These are phyloP conservation scores for Leucophenga maculata DNA, from an alignment of 2,888 invertebrate species.

Conservation along the genomic window DNA sequence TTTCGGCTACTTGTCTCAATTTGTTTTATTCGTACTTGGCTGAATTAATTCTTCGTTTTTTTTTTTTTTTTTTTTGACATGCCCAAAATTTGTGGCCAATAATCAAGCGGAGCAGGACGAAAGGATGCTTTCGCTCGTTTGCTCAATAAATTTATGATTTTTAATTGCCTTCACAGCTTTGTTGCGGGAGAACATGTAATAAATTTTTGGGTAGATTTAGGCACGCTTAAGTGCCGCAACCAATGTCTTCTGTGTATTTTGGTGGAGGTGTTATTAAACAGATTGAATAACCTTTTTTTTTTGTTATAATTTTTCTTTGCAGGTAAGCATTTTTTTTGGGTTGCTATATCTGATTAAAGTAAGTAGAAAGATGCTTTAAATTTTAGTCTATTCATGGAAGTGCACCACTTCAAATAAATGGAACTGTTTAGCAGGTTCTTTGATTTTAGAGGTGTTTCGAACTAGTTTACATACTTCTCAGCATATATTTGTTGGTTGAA, in stretches of 20 bases:
- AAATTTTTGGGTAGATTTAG: background rate
- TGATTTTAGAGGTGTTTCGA: no score
- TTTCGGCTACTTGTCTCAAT: conserved; percentile 21
- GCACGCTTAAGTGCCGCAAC: background rate
- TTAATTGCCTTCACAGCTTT: conserved; percentile 15
- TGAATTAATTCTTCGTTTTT: conserved; percentile 43
- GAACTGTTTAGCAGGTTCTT: no score
- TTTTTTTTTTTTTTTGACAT: conserved; percentile 56
- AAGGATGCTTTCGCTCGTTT: background rate
- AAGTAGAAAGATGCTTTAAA: no score
- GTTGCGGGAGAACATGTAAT: background rate
- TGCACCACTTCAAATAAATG: no score
- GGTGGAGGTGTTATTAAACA: background rate
- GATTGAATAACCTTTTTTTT: background rate
- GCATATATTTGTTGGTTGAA: no score
- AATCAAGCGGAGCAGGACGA: background rate
- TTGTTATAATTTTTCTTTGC: background rate
- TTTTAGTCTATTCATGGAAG: no score
- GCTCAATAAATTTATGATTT: conserved; percentile 22
- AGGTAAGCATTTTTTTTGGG: background rate
- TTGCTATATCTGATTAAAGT: no score
- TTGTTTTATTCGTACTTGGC: conserved; percentile 15
- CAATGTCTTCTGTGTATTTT: background rate
- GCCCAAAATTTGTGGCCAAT: background rate
- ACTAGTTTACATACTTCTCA: no score